Evolutionary conservation across 2,113 vertebrate genomes (phyloP), one percentile per base, ranked within the genome.

Genomic region (Tenebrosternarchus preto): DNA sequence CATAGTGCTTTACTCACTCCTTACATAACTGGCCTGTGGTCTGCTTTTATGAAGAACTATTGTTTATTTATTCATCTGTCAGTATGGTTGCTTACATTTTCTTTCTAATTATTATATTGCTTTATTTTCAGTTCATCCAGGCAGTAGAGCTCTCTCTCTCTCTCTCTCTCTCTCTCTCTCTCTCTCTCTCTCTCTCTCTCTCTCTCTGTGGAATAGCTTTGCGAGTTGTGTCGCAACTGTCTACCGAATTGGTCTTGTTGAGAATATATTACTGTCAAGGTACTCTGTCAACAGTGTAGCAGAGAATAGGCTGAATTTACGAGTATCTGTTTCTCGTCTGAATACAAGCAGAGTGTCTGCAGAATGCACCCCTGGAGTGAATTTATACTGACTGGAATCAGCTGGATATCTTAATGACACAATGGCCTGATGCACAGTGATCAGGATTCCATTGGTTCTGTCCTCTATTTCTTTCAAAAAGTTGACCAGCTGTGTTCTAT

Each of bases 401-500:
- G 50, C 46, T 11, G 19, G 36, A 67, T 50, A 50, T 50, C 43
- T 55, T 56, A 25, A 77, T 66, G 3, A 19, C 61, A 20, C 29
- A 53, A 7, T 39, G n/a, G n/a, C 33, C n/a, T 77, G 12, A 56
- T 7, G 2, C 53, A 39, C 75, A 64, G 36, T 5, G 27, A 33
- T 73, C 61, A 33, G 5, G 46, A 25, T 0, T 69, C 36, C 33
- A 69, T 69, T 20, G 5, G 12, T 61, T 66, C 33, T 73, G 81
- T 83, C 82, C 80, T 83, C 57, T 46, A 36, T 27, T 6, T 70
- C 76, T 78, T 29, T 39, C 57, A 22, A 84, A 84, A 82, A 64
- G 64, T 29, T 87, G 86, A 89, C 83, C 89, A 86, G 85, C 82
- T 81, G 74, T 50, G 15, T 76, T 72, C 50, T 24, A 53, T 84